phyloP scores from a whole-genome alignment of 2,113 vertebrate genomes.

The Natator depressus region DNA sequence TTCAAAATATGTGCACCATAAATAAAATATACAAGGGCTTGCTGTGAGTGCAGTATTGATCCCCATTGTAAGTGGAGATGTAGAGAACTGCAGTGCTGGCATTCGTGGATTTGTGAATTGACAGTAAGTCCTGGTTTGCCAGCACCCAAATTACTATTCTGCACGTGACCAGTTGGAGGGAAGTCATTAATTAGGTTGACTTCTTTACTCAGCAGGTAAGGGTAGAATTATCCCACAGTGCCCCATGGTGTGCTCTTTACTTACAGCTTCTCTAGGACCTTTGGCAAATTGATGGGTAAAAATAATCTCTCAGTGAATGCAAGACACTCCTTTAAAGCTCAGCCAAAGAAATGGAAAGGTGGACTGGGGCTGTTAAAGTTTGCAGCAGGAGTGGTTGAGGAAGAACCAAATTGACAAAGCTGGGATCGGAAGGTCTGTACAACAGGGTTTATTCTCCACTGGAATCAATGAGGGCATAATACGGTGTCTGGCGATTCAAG shows the following conservation, averaged over 20 bases:
- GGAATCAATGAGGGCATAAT: background rate
- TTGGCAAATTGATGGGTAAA: conserved; percentile 3
- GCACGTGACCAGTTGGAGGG: background rate
- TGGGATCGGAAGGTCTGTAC: fast-evolving
- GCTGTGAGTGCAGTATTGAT: conserved; percentile 55
- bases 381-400: background rate
- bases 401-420: background rate
- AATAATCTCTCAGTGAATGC: background rate
- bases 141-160: conserved; percentile 22
- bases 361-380: background rate
- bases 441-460: background rate
- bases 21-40: conserved; percentile 64
- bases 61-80: conserved; percentile 53
- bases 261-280: conserved; percentile 10
- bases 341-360: background rate
- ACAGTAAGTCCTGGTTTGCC: conserved; percentile 55
- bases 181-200: conserved; percentile 50
- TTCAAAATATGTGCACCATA: conserved; percentile 52
- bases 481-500: background rate
- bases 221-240: conserved; percentile 20
- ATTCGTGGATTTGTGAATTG: conserved; percentile 14
- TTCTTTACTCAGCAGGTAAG: conserved; percentile 17
- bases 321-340: background rate
- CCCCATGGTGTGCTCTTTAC: background rate
- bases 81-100: conserved; percentile 59